phyloP scores from a whole-genome alignment of 2,113 vertebrate species.

The Terrapene triunguis region DNA sequence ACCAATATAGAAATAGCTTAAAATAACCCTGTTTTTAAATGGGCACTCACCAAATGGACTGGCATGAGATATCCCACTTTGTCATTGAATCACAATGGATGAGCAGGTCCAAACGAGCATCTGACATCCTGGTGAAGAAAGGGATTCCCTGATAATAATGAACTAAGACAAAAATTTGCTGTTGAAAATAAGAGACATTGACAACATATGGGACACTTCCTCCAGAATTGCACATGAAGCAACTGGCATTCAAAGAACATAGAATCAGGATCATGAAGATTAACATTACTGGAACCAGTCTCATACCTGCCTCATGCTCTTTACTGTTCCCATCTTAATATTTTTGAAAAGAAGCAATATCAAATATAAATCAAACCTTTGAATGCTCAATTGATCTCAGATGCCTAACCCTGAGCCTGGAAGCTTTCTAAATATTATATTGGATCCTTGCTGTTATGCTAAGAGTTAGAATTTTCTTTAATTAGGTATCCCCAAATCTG shows the following conservation, averaged over 20 bases:
- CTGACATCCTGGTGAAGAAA: neutral
- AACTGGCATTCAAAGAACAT: neutral
- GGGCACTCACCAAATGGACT: neutral
- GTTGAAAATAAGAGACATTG: neutral
- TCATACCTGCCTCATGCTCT: neutral
- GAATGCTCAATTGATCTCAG: neutral
- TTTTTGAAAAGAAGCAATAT: neutral
- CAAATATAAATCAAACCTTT: neutral
- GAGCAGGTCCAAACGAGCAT: neutral
- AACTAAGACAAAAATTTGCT: neutral
- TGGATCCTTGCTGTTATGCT: neutral
- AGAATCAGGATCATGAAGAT: accelerated
- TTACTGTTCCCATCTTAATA: neutral
- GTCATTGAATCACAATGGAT: neutral
- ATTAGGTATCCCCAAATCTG: neutral
- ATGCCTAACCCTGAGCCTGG: neutral
- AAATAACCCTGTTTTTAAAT: neutral
- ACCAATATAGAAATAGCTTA: neutral
- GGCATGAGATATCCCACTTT: neutral
- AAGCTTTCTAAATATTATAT: neutral
- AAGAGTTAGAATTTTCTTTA: neutral
- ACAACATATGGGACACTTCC: neutral
- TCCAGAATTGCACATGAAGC: neutral
- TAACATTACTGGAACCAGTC: neutral
- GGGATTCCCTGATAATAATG: neutral